phyloP scores from a whole-genome alignment of 2,113 vertebrate species.

The Pithys albifrons region DNA sequence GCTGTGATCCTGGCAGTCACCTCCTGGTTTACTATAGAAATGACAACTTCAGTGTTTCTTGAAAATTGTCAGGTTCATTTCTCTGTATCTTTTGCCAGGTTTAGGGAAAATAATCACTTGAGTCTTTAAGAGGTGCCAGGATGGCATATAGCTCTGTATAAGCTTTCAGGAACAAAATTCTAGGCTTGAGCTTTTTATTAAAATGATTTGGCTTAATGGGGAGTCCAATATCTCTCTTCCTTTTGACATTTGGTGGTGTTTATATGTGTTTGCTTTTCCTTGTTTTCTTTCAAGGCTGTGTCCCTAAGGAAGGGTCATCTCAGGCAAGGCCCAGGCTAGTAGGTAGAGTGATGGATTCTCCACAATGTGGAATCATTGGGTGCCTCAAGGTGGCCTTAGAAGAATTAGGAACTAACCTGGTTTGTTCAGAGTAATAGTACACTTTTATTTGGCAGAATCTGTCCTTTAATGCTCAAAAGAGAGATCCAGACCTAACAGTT shows the following conservation, averaged over 20 bases:
- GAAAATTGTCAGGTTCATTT: neutral
- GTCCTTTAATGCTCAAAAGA: neutral
- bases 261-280: neutral
- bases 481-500: neutral
- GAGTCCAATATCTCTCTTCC: neutral
- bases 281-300: neutral
- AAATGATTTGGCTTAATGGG: neutral
- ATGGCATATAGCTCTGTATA: neutral
- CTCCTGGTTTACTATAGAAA: neutral
- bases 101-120: fast-evolving
- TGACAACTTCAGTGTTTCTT: neutral
- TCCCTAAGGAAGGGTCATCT: neutral
- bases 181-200: neutral
- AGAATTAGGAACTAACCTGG: neutral
- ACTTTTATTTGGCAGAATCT: neutral
- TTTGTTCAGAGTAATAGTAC: neutral
- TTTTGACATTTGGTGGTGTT: neutral
- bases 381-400: neutral
- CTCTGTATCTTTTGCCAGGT: neutral
- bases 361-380: neutral
- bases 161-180: neutral
- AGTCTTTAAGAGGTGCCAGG: neutral
- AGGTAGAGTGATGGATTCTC: neutral
- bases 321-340: neutral
- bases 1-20: neutral